Evolutionary conservation across 2,888 invertebrate species (phyloP), one percentile per base, ranked within the genome.

Genomic region (Helleia helle): DNA sequence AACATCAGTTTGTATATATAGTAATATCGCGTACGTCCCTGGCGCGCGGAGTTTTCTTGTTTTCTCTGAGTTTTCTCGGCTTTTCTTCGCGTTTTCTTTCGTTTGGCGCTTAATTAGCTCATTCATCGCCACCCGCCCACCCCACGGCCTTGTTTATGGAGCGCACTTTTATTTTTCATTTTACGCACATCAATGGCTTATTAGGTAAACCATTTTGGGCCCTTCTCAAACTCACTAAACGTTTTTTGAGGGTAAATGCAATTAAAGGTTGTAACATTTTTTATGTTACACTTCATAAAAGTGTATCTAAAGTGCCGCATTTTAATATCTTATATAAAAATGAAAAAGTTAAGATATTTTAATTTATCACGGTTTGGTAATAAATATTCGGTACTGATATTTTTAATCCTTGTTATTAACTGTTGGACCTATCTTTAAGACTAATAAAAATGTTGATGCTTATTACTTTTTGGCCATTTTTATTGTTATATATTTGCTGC

Each of bases 81-180:
- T 79, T 81, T 81, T 80, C 83, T 81, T 72, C 65, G 67, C 75
- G 70, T 73, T 81, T 83, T 81, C 81, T 83, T 84, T 80, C 76
- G 76, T 73, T 72, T 67, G 69, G 59, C 59, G 66, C 83, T 74
- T 84, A 84, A 84, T 84, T 84, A 84, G 81, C 80, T 80, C 80
- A 84, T 84, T 84, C 83, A 83, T 65, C 52, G 59, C 52, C 60
- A 56, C 60, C 56, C 56, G 57, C 48, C 50, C 49, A 55, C 56
- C 48, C 52, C 55, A 46, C 48, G 65, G 67, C 62, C 71, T 71
- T 81, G 75, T 83, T 80, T 81, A 81, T 80, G 74, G 81, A 68
- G 73, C 73, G 66, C 69, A 77, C 75, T 80, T 79, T 77, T 79
- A 76, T 77, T 73, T 74, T 74, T 68, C 69, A 67, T 69, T 71